Base-by-base conservation (phyloP, 2,113 vertebrate species). In the Athene noctua region DNA sequence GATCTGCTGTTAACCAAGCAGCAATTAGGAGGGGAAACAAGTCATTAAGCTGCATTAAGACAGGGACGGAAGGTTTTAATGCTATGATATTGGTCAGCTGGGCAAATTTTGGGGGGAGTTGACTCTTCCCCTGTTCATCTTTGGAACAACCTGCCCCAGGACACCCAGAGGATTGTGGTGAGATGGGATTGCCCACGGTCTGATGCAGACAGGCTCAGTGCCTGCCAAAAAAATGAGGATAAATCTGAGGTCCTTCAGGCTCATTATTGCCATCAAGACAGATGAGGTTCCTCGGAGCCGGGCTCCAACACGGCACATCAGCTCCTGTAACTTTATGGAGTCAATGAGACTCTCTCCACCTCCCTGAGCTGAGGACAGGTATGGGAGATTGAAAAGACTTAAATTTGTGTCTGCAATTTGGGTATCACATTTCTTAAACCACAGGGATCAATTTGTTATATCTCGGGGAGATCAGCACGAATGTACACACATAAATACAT, bases 1-100 rank as follows among this genome's bases (percentile, higher is more conserved):
- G 90, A 93, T 95, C 95, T 96, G 88, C 94, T 75, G 59, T 74
- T 88, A 83, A 80, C 91, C 83, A 86, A 95, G 94, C 62, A 71
- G 94, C 91, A 96, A 97, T 97, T 96, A 96, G 75, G 78, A 91
- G 63, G 83, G 79, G 68, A 93, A 97, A 95, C 73, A 70, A 86
- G 79, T 96, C 94, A 91, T 94, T 86, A 95, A 92, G 57, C 73
- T 72, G 57, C 87, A 94, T 93, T 93, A 94, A 95, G 68, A 9
- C n/a, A 32, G 22, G 80, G 23, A 57, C 68, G 62, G 70, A 36
- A 90, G 59, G 79, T 57, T 94, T 88, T 40, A 80, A 54, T 42
- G 90, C 46, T 55, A 25, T 9, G 30, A 20, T 65, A 51, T 67
- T 19, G 80, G 71, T 63, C 91, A 91, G 51, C 27, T 49, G 67